Base-by-base conservation (phyloP, 1,140 invertebrate genomes). In the Drosophila ambigua region DNA sequence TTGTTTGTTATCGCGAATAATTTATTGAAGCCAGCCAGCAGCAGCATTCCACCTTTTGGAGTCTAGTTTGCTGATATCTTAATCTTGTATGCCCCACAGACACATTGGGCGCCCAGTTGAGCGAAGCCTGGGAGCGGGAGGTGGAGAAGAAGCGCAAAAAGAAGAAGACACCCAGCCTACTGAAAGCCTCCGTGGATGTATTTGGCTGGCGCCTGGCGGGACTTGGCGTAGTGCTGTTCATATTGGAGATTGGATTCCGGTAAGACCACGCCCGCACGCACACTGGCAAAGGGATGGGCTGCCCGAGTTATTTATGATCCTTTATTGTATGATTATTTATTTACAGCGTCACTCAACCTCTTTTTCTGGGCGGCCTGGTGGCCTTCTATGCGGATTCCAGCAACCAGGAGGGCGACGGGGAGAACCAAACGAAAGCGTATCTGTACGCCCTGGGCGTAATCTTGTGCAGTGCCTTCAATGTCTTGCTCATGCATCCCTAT, bases 401-500 rank as follows among this genome's bases (percentile, higher is more conserved):
- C 9, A 91, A 93, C 68, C 89, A 79, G 48, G 68, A 88, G 0
- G 92, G 94, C 68, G 69, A 77, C 9, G 92, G 94, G 66, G 69
- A 77, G 8, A 73, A 92, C 92, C 92, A 92, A 66, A 90, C 90
- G 11, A 94, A 95, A 59, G 95, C 95, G 2, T 95, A 95, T 79
- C 90, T 95, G 26, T 96, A 95, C 91, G 95, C 95, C 5, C 90
- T 89, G 1, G 94, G 93, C 13, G 94, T 98, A 26, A 94, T 96
- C 43, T 58, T 96, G 4, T 94, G 94, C 79, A 94, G 95, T 7
- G 93, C 95, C 0, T 69, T 97, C 45, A 95, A 95, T 73, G 94
- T 95, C 8, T 92, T 97, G 31, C 92, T 95, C 2, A 94, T 95
- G 76, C 97, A 98, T 93, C 95, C 95, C 4, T 96, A 96, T 81